These are phyloP conservation scores for Euura lappo DNA, from an alignment of 1,140 invertebrate species.

Conservation along the genomic window DNA sequence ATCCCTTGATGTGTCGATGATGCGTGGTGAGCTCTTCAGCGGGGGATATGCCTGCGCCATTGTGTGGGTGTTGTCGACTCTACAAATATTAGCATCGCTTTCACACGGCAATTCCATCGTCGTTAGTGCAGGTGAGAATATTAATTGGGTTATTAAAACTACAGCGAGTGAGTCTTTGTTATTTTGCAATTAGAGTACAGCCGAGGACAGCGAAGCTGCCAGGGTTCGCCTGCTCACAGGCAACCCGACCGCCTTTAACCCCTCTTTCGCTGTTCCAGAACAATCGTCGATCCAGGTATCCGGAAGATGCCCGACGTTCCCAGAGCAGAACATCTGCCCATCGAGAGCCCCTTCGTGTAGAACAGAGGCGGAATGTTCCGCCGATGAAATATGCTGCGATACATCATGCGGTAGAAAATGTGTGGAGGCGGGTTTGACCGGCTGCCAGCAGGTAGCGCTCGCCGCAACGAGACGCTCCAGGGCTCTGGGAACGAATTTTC, in stretches of 20 bases:
- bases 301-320: conserved; percentile 54
- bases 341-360: conserved; percentile 44
- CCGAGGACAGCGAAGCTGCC: not conserved
- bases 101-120: conserved; percentile 26
- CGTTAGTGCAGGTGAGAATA: conserved; percentile 26
- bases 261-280: conserved; percentile 42
- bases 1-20: conserved; percentile 48
- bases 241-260: not conserved
- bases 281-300: conserved; percentile 34
- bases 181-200: conserved; percentile 15
- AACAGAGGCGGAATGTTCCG: conserved; percentile 50
- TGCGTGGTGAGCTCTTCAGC: conserved; percentile 46
- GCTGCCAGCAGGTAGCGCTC: conserved; percentile 71
- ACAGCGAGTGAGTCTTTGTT: not conserved
- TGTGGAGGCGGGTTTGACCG: conserved; percentile 57
- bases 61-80: conserved; percentile 43
- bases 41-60: conserved; percentile 42
- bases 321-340: conserved; percentile 54
- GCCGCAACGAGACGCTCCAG: conserved; percentile 69
- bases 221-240: conserved; percentile 9
- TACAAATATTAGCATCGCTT: conserved; percentile 33
- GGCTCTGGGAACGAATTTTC: conserved; percentile 60
- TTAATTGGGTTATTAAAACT: too few species aligned
- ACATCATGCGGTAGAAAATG: conserved; percentile 53
- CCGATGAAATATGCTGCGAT: conserved; percentile 51